These are phyloP conservation scores for Characodon lateralis DNA, from an alignment of 2,797 vertebrate species.

Conservation along the genomic window DNA sequence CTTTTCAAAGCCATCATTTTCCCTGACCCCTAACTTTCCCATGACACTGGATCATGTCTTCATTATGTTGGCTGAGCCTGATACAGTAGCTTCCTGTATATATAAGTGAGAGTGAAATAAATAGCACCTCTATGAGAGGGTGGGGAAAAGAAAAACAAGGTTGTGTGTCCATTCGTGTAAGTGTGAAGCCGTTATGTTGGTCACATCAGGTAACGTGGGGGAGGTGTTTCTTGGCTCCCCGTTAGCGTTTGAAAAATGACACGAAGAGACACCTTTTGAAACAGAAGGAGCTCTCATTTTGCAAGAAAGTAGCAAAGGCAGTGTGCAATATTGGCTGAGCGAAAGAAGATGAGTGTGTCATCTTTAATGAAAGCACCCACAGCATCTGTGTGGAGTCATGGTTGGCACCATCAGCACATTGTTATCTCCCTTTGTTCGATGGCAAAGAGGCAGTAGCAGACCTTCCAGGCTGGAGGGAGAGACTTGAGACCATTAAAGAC, in stretches of 20 bases:
- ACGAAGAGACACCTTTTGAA: slow-evolving; percentile 51
- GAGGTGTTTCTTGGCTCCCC: slow-evolving; percentile 52
- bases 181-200: slow-evolving; percentile 34
- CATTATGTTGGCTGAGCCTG: slow-evolving; percentile 47
- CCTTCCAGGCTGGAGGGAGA: slow-evolving; percentile 43
- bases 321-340: slow-evolving; percentile 52
- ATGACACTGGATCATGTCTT: slow-evolving; percentile 32
- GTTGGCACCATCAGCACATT: slow-evolving; percentile 73
- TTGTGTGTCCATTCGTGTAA: slow-evolving; percentile 18
- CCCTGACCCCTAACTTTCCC: background rate
- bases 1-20: too few species aligned
- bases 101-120: slow-evolving; percentile 31
- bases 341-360: slow-evolving; percentile 65
- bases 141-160: slow-evolving; percentile 19
- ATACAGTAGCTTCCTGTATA: slow-evolving; percentile 39
- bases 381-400: slow-evolving; percentile 54
- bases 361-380: slow-evolving; percentile 65
- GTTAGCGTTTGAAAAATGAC: slow-evolving; percentile 58
- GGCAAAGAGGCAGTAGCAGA: slow-evolving; percentile 56
- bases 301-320: slow-evolving; percentile 33
- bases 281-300: slow-evolving; percentile 47
- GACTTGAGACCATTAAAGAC: slow-evolving; percentile 66
- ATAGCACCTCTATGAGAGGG: slow-evolving; percentile 22
- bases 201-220: slow-evolving; percentile 50
- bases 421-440: slow-evolving; percentile 69